Percentiles rank a stretch among this genome's conserved stretches.
phyloP scores from a whole-genome alignment of 2,797 vertebrate genomes.

The Arrhamphus sclerolepis region DNA sequence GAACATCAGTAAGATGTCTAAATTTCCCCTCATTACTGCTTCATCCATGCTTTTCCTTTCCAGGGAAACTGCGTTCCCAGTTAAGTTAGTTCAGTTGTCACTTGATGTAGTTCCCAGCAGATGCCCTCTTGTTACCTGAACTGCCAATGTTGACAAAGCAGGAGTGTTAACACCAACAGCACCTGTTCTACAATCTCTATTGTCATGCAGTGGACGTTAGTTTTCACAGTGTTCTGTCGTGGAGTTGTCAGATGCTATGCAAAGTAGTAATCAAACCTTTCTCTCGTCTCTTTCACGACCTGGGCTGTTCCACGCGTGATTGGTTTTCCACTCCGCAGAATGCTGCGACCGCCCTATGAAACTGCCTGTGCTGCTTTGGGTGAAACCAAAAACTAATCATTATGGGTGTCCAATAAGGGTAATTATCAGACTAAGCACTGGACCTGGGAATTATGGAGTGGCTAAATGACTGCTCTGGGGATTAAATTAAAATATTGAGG shows the following conservation, averaged over 20 bases:
- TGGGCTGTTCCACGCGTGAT: constrained; percentile 61
- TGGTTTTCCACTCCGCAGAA: constrained; percentile 73
- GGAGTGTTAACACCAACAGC: constrained; percentile 10
- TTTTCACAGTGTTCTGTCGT: constrained; percentile 31
- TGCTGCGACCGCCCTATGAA: constrained; percentile 54
- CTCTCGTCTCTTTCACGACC: constrained; percentile 56
- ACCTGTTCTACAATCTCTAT: constrained; percentile 36
- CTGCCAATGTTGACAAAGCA: constrained; percentile 42
- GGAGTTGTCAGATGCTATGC: constrained; percentile 48
- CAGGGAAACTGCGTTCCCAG: constrained; percentile 25
- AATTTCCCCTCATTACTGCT: constrained; percentile 39
- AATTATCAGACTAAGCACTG: constrained; percentile 77
- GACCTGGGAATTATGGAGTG: constrained; percentile 71
- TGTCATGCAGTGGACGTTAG: constrained; percentile 27
- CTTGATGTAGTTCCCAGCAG: constrained; percentile 8
- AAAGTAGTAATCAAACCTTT: constrained; percentile 54
- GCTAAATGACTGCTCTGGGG: constrained; percentile 73
- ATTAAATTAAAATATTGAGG: constrained; percentile 78
- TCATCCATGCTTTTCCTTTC: constrained; percentile 23
- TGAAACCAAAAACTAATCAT: constrained; percentile 78
- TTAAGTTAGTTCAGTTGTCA: constrained; percentile 27
- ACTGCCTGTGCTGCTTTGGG: constrained; percentile 63
- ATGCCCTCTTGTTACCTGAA: constrained; percentile 23
- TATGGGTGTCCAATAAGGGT: constrained; percentile 80
- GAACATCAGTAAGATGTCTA: constrained; percentile 44